Evolutionary conservation across 2,797 vertebrate species (phyloP).

Genomic region (Otolemur crassicaudatus): DNA sequence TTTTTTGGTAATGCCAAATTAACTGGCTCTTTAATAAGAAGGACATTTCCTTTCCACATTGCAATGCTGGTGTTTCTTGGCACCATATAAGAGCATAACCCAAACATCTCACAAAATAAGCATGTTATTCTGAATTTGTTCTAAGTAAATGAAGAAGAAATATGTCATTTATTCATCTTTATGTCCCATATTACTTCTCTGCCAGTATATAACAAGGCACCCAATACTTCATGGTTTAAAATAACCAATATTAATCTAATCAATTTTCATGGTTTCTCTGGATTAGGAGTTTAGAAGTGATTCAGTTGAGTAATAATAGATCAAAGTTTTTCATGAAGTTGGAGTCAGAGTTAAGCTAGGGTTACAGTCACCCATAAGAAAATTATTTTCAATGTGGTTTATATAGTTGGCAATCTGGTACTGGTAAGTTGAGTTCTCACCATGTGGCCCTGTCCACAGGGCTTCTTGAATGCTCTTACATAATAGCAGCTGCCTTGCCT

Average conservation of each 20-base stretch:
- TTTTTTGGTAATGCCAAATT: conserved; percentile 28
- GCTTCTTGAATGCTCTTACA: not conserved
- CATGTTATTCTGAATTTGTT: conserved; percentile 38
- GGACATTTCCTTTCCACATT: not conserved
- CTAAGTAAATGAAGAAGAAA: conserved; percentile 27
- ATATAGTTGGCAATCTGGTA: not conserved
- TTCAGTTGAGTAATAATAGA: not conserved
- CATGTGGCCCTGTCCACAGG: not conserved
- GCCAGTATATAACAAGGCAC: not conserved
- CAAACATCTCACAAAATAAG: not conserved
- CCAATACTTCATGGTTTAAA: not conserved
- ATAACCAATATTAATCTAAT: not conserved
- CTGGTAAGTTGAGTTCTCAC: not conserved
- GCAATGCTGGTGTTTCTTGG: not conserved
- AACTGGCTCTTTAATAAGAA: not conserved
- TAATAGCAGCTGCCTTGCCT: not conserved
- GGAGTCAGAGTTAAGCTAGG: not conserved
- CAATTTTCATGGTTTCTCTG: not conserved
- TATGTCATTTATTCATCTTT: conserved; percentile 16
- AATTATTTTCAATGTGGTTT: not conserved
- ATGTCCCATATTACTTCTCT: not conserved
- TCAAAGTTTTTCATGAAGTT: not conserved
- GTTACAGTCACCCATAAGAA: not conserved
- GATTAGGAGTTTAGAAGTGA: not conserved
- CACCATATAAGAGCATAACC: not conserved